Conservation (phyloP, 2,113 vertebrate genomes). For the Albula goreensis region DNA sequence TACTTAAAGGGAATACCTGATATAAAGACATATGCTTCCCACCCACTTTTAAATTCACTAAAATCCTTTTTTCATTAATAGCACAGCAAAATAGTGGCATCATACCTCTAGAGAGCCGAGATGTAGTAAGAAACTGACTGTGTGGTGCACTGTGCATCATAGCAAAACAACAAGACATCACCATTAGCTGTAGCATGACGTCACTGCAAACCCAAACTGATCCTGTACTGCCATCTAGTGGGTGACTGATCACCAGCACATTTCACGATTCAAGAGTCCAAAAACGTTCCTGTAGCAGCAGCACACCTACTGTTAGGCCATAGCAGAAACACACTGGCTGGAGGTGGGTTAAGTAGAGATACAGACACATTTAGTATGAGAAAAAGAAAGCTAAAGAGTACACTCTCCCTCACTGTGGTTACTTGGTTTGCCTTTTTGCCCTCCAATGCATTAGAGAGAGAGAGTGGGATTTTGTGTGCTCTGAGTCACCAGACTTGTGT, state of each 20-base stretch:
- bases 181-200: not conserved
- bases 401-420: not conserved
- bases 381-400: not conserved
- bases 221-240: constrained; percentile 50
- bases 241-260: constrained; percentile 1
- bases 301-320: too few species aligned
- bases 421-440: not conserved
- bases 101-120: not conserved
- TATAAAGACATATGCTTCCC: not conserved
- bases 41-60: not conserved
- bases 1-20: not conserved
- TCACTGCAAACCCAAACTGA: not conserved
- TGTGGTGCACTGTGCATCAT: not conserved
- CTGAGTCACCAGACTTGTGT: not conserved
- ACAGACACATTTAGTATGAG: not conserved
- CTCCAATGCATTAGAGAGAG: not conserved
- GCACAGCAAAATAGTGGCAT: not conserved
- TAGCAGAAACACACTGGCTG: too few species aligned
- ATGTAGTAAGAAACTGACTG: not conserved
- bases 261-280: too few species aligned
- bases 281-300: not conserved
- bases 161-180: not conserved
- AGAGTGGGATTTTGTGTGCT: too few species aligned
- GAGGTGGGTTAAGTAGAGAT: not conserved
- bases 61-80: not conserved